A percentile compares a stretch with the other conserved stretches of the same genome.
Evolutionary conservation across 2,888 invertebrate genomes (phyloP).

Genomic region (Sericinus montela): DNA sequence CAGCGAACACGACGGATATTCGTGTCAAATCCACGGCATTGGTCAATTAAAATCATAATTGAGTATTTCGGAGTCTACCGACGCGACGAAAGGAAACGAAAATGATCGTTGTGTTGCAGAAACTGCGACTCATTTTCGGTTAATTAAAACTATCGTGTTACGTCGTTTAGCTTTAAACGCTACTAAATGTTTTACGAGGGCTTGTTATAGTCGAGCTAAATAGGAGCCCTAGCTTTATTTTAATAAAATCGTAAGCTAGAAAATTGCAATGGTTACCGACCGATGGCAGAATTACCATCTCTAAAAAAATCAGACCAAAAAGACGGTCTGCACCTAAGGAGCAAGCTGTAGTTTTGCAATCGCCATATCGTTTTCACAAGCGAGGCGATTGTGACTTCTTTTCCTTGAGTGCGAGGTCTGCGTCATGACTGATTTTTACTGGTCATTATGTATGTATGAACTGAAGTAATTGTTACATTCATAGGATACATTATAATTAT

Average conservation of each 20-base stretch:
- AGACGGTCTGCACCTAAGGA: no score
- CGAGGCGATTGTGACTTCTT: no score
- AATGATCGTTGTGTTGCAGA: constrained; percentile 26
- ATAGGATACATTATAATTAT: no score
- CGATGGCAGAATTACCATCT: no score
- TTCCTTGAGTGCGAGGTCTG: no score
- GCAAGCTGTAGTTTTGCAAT: no score
- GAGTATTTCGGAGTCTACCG: constrained; percentile 43
- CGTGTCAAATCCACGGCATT: constrained; percentile 57
- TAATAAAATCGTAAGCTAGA: constrained; percentile 6
- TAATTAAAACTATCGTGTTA: constrained; percentile 24
- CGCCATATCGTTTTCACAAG: no score
- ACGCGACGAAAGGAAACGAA: constrained; percentile 22
- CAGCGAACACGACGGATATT: constrained; percentile 35
- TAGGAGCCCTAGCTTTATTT: constrained; percentile 14
- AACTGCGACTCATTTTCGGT: constrained; percentile 28
- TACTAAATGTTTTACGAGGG: constrained; percentile 12
- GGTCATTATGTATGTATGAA: no score
- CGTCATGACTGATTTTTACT: no score
- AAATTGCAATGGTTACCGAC: no score
- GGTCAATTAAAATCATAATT: constrained; percentile 70
- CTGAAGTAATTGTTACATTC: no score
- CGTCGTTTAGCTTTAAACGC: neutral
- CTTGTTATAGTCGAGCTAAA: constrained; percentile 14
- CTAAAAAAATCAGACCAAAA: no score